These are phyloP conservation scores for Palaemon carinicauda DNA, from an alignment of 1,140 invertebrate species.

Conservation along the genomic window DNA sequence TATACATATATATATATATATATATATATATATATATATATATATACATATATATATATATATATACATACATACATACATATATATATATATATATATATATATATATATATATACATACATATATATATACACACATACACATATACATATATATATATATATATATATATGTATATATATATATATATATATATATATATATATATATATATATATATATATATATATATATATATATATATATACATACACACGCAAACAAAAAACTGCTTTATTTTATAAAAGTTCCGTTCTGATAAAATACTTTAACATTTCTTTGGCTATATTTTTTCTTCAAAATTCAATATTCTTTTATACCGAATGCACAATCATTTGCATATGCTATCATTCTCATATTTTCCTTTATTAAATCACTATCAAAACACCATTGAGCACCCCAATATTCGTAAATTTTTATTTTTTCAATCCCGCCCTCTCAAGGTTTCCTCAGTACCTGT, in stretches of 20 bases:
- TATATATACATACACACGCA: not conserved
- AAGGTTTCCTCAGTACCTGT: no score
- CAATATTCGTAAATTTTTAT: no score
- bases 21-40: constrained; percentile 15
- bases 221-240: not conserved
- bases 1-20: constrained; percentile 9
- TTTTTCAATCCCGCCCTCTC: no score
- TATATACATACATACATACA: constrained; percentile 38
- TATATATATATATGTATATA: constrained; percentile 17
- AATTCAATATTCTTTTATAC: no score
- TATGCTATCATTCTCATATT: no score
- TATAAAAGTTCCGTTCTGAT: not conserved
- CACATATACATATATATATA: constrained; percentile 11
- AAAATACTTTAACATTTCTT: not conserved
- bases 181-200: constrained; percentile 25
- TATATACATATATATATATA: constrained; percentile 16
- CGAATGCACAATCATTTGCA: no score
- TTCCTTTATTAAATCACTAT: no score
- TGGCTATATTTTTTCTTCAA: no score
- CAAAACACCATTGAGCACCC: no score
- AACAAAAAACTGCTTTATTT: no score
- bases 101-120: constrained; percentile 14
- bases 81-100: constrained; percentile 28
- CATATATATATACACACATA: constrained; percentile 7
- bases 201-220: constrained; percentile 38